Base-by-base conservation (phyloP, 2,888 invertebrate genomes). In the Vanessa cardui region DNA sequence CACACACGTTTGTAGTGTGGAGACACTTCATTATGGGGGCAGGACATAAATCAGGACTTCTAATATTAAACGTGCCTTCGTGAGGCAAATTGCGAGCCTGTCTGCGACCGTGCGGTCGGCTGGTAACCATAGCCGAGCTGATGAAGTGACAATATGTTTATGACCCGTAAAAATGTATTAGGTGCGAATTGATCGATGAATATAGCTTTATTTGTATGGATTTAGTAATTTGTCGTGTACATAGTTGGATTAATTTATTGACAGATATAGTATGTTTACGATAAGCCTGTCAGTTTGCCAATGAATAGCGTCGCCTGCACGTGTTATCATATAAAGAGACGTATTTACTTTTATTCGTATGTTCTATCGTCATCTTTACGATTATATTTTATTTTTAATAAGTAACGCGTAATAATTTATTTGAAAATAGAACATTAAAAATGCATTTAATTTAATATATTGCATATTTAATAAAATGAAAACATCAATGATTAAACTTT, bases 1-100 rank as follows among this genome's bases (percentile, higher is more conserved):
- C 88, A 84, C 87, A 88, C 87, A 85, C 89, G 89, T 90, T 87
- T 85, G 88, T 85, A 88, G 88, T 86, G 88, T 85, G 85, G 87
- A 85, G 92, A 91, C 90, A 92, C 91, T 92, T 90, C 90, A 92
- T 92, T 92, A 93, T 85, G 86, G 85, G 87, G 87, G 86, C 82
- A 85, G 88, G 83, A 76, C 87, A 91, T 93, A 93, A 93, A 93
- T 93, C 92, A 92, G 89, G 88, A 87, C 90, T 92, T 93, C 93
- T 93, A 93, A 93, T 93, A 93, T 93, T 93, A 93, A 92, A 92
- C 93, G 88, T 89, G 92, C 91, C 91, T 92, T 90, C 84, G 85
- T 84, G 85, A 84, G 87, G 89, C 89, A 90, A 90, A 91, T 90
- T 90, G 90, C 85, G 82, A 81, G 77, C 79, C 80, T 77, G 83